Evolutionary conservation across 2,888 invertebrate genomes (phyloP).

Genomic region (Chaitophorus viminalis): DNA sequence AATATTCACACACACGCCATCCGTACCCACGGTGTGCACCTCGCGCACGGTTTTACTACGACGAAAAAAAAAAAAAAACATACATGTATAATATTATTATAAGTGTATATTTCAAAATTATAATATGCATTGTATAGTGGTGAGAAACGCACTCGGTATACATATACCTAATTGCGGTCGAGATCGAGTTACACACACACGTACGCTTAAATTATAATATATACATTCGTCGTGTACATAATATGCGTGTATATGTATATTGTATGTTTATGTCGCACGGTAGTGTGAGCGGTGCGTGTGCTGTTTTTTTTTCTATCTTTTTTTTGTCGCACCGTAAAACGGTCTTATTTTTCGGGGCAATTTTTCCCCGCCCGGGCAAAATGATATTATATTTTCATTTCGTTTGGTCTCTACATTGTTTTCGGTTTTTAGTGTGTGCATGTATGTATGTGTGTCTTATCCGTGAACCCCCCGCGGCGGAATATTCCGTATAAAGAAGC

Average conservation of each 20-base stretch:
- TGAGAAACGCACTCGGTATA: constrained; percentile 1
- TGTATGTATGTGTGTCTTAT: too few relatives aligned
- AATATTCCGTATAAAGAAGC: neutral
- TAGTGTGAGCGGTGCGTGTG: neutral
- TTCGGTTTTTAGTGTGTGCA: too few relatives aligned
- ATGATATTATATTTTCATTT: too few relatives aligned
- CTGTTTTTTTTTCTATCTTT: neutral
- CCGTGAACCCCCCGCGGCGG: neutral
- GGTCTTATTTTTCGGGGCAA: neutral
- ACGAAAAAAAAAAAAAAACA: too few relatives aligned
- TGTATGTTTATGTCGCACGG: neutral
- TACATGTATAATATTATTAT: too few relatives aligned
- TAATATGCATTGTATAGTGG: too few relatives aligned
- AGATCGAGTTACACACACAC: constrained; percentile 29
- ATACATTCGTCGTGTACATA: neutral
- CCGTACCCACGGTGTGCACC: too few relatives aligned
- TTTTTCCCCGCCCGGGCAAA: neutral
- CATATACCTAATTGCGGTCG: constrained; percentile 1
- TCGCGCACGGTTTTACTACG: too few relatives aligned
- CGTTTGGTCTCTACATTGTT: too few relatives aligned
- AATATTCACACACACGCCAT: too few relatives aligned
- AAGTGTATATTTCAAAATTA: too few relatives aligned
- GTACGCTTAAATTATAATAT: neutral
- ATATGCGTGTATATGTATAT: neutral
- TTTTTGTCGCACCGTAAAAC: neutral